Percentiles rank a stretch among this genome's conserved stretches.
Evolutionary conservation across 2,113 vertebrate species (phyloP).

Genomic region (Melierax canorus): DNA sequence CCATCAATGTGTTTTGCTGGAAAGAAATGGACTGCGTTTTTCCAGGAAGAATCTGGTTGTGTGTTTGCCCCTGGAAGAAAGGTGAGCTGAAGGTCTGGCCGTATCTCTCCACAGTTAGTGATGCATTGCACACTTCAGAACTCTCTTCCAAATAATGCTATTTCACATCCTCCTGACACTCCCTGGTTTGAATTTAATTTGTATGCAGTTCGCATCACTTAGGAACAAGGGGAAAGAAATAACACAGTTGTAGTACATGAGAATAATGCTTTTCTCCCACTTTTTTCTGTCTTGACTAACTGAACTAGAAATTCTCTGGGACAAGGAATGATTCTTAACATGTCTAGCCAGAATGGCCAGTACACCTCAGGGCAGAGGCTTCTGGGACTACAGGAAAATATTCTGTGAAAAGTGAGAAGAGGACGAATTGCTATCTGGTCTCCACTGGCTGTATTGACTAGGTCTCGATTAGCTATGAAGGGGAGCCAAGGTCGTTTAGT

Average conservation of each 20-base stretch:
- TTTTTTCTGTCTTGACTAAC: not conserved
- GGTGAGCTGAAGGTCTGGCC: slow-evolving; percentile 31
- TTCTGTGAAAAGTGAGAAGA: not conserved
- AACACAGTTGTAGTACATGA: slow-evolving; percentile 46
- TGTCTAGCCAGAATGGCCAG: not conserved
- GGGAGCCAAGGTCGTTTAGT: not conserved
- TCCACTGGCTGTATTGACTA: not conserved
- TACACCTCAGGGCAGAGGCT: not conserved
- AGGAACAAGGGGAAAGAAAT: slow-evolving; percentile 42
- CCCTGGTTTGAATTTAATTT: slow-evolving; percentile 36
- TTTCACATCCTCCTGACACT: slow-evolving; percentile 6
- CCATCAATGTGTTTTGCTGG: not conserved
- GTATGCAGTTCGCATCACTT: not conserved
- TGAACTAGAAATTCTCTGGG: not conserved
- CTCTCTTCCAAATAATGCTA: slow-evolving; percentile 29
- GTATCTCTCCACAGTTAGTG: not conserved
- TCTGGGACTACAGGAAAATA: not conserved
- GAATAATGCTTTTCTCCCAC: slow-evolving; percentile 17
- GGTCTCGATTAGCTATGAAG: not conserved
- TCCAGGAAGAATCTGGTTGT: not conserved
- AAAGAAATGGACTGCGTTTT: not conserved
- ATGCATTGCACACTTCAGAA: slow-evolving; percentile 6
- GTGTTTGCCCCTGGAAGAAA: not conserved
- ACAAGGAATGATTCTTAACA: not conserved
- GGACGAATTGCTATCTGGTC: not conserved